Base-by-base conservation (phyloP, 2,113 vertebrate genomes). In the Archilochus colubris region DNA sequence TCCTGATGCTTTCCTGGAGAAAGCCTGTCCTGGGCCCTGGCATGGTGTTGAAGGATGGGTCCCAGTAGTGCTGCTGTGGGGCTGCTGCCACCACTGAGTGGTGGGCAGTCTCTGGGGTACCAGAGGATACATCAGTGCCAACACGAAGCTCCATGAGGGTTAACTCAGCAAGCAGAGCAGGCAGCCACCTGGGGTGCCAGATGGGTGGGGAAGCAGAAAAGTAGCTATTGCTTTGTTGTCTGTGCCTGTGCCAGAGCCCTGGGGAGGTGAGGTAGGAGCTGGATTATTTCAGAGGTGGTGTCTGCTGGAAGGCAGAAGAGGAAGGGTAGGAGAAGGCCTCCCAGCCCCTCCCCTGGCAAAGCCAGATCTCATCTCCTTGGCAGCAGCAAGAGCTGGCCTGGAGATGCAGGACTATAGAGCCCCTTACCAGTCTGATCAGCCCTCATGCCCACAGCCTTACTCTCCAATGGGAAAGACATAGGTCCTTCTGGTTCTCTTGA, bases 61-160 rank as follows among this genome's bases (percentile, higher is more conserved):
- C 2, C 1, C 31, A 44, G 23, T 62, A 58, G 25, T 1, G 0
- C 0, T 2, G 38, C 4, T 16, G 30, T n/a, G 24, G 57, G 33
- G 48, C 55, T 68, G 31, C 53, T 51, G 40, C 57, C 75, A n/a
- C 36, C 2, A 3, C 12, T 33, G 16, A 27, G 40, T 24, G 19
- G n/a, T 54, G 51, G 38, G 54, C 40, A 38, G 64, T 40, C 4
- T 0, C 21, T 67, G 53, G 22, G 28, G 53, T 44, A 40, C 14
- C 0, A 1, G 50, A 40, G 44, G n/a, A 55, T 85, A 30, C 81
- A 86, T n/a, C 46, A 58, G 30, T 54, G 69, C 22, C 13, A 38
- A 6, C 0, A 2, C 62, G 59, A 28, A 55, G 22, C 10, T 66
- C 38, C 0, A 1, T 13, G 19, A 7, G 38, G 21, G 25, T 54